Evolutionary conservation across 30 jellyfish, hydroid and myxozoan species (phyloP), one percentile per base, ranked within the genome.

Genomic region (Aurelia sp.): DNA sequence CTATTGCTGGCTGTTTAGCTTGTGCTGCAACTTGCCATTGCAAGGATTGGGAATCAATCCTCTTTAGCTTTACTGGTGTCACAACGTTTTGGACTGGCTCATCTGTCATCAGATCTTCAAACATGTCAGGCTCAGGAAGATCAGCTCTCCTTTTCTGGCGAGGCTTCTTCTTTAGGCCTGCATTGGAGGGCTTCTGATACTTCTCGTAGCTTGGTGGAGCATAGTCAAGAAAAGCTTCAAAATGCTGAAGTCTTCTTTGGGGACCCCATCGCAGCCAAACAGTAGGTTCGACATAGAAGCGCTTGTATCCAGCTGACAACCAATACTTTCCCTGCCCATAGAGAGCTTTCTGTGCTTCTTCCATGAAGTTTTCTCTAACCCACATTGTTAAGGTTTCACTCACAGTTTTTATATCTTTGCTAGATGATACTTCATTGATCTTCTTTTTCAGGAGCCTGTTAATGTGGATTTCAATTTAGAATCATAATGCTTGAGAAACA

Each of bases 101-200:
- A 20, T 40, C 70, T 17, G 13, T 69, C n/a, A 30, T 10, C 82
- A 33, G 91, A 22, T 71, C 63, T 53, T 53, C 77, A 68, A 82
- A 82, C 47, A 68, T 27, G 15, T 68, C 78, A 47, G 88, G 87
- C 63, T 82, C 92, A 5, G 77, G 78, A 17, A 47, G 76, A 53
- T 58, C 61, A 55, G 84, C 91, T 16, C 92, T 66, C 52, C 92
- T 82, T 24, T 82, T 68, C 57, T 51, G 76, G 48, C 88, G 27
- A 67, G 92, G 87, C 44, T 31, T 59, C 70, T 67, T 82, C 52
- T 41, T 82, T 59, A 68, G 24, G 5, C 92, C 92, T 10, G 88
- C 93, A 71, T 55, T 63, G 31, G 93, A 47, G 0, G 93, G 93
- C 72, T 82, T 82, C 48, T 60, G 76, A 44, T 84, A 71, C 59